Conservation (phyloP, 2,113 vertebrate species). For the Butastur rufipennis region DNA sequence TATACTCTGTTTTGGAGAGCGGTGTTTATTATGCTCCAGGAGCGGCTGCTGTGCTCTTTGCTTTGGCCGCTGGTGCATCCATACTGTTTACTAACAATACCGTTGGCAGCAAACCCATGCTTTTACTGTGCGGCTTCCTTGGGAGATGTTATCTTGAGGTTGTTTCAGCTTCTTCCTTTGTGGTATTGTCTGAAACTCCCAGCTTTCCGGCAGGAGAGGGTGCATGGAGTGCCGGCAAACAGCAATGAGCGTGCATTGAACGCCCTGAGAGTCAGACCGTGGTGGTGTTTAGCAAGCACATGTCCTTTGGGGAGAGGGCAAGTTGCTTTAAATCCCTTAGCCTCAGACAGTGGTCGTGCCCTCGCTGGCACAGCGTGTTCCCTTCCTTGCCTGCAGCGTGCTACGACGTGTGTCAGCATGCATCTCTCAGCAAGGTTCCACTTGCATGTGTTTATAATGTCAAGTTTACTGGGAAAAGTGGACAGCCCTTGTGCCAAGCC, state of each 20-base stretch:
- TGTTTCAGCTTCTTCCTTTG: constrained; percentile 19
- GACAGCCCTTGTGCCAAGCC: neutral
- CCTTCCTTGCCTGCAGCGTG: neutral
- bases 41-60: neutral
- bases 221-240: neutral
- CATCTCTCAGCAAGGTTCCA: neutral
- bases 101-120: neutral
- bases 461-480: fast-evolving
- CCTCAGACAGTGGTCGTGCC: fast-evolving
- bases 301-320: neutral
- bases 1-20: neutral
- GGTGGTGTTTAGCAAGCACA: neutral
- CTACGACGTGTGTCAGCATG: neutral
- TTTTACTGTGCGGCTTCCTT: constrained; percentile 19
- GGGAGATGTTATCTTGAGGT: constrained; percentile 47
- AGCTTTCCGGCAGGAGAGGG: neutral
- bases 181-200: constrained; percentile 4
- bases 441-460: neutral
- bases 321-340: neutral
- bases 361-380: neutral
- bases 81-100: neutral
- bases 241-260: neutral
- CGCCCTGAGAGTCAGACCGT: neutral
- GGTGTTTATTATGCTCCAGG: neutral
- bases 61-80: neutral